Evolutionary conservation across 1,140 invertebrate genomes (phyloP).

Genomic region (Polyergus mexicanus): DNA sequence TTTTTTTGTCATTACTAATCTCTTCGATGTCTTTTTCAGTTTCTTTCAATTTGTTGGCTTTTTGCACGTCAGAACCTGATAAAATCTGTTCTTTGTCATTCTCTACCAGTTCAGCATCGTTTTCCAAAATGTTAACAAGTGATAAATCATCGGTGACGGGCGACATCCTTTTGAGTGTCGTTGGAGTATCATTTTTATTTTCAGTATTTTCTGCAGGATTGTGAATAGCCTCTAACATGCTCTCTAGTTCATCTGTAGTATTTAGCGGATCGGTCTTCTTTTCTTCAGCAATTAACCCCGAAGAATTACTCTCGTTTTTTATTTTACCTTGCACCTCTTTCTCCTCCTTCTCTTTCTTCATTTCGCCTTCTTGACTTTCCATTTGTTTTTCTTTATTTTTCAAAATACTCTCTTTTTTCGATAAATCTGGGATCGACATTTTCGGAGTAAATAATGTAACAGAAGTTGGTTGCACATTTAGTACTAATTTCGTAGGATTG

Average conservation of each 20-base stretch:
- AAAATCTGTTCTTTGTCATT: slow-evolving; percentile 74
- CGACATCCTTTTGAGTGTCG: slow-evolving; percentile 81
- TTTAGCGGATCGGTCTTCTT: slow-evolving; percentile 80
- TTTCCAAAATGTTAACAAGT: slow-evolving; percentile 85
- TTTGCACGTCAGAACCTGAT: slow-evolving; percentile 68
- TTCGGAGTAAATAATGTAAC: slow-evolving; percentile 80
- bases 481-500: slow-evolving; percentile 64
- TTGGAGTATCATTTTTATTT: slow-evolving; percentile 74
- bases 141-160: slow-evolving; percentile 84
- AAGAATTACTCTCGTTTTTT: not conserved
- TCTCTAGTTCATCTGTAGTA: slow-evolving; percentile 85
- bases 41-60: slow-evolving; percentile 74
- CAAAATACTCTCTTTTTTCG: slow-evolving; percentile 68
- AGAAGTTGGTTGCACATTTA: slow-evolving; percentile 79
- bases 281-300: slow-evolving; percentile 54
- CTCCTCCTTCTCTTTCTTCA: slow-evolving; percentile 57
- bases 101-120: slow-evolving; percentile 81
- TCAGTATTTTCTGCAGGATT: slow-evolving; percentile 84
- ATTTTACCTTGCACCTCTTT: slow-evolving; percentile 63
- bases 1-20: slow-evolving; percentile 18
- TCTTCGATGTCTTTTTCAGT: slow-evolving; percentile 56
- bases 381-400: slow-evolving; percentile 48
- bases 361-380: slow-evolving; percentile 45
- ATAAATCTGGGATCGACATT: slow-evolving; percentile 78
- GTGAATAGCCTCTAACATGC: slow-evolving; percentile 85